Base-by-base conservation (phyloP, 2,888 invertebrate genomes). In the Metopia argyrocephala region DNA sequence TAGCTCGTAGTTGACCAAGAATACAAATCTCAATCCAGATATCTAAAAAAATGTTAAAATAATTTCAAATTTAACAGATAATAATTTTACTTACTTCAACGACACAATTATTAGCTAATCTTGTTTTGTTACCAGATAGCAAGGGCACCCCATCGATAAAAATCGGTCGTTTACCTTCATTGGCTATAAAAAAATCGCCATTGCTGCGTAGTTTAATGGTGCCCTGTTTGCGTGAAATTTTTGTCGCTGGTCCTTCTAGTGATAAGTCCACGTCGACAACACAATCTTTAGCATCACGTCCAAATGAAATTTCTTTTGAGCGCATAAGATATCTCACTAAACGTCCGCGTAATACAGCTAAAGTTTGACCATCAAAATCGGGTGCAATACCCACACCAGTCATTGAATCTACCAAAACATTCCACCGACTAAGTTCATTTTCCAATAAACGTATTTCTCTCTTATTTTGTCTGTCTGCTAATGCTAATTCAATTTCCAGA, bases 271-370 rank as follows among this genome's bases (percentile, higher is more conserved):
- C 97, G 91, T 99, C 98, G 46, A 99, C 97, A 62, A 93, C 92
- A 86, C 95, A 94, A 87, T 97, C 97, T 85, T 96, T 95, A 0
- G 97, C 96, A 82, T 95, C 94, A 78, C 98, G 93, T 0, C 98
- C 98, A 52, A 99, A 94, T 0, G 97, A 97, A 64, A 98, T 98
- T 93, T 98, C 98, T 87, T 95, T 93, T 15, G 97, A 97, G 82
- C 97, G 92, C 97, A 98, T 98, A 66, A 98, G 93, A 90, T 97
- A 98, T 48, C 98, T 93, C 12, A 98, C 98, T 84, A 97, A 93
- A 68, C 97, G 93, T 0, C 98, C 98, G 28, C 97, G 92, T 38
- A 99, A 92, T 50, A 98, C 96, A 0, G 98, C 98, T 70, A 98
- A 92, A 0, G 98, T 98, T 90, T 97, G 97, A 89, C 95, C 95